These are phyloP conservation scores for Yponomeuta evonymella DNA, from an alignment of 2,888 invertebrate species.

Conservation along the genomic window DNA sequence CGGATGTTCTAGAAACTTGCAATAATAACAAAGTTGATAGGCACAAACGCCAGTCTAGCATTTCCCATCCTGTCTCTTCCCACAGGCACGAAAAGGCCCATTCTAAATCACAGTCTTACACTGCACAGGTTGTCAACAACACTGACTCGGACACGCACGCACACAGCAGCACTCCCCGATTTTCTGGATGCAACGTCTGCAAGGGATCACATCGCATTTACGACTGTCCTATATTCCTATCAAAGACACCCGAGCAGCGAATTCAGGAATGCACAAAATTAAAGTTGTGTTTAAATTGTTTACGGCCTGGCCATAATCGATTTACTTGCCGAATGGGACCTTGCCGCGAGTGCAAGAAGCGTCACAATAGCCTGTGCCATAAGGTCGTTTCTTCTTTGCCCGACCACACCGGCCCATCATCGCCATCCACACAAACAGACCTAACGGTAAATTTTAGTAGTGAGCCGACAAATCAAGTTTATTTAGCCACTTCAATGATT, in stretches of 20 bases:
- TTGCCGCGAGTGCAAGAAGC: background rate
- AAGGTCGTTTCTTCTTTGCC: background rate
- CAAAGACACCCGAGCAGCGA: background rate
- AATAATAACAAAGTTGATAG: background rate
- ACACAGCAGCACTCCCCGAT: background rate
- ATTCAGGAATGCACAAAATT: background rate
- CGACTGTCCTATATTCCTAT: too few species aligned
- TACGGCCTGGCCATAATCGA: background rate
- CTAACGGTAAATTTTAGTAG: too few species aligned
- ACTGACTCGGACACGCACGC: background rate
- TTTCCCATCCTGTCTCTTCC: background rate
- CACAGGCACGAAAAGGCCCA: background rate
- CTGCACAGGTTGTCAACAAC: background rate
- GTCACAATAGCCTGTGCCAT: slow-evolving; percentile 7
- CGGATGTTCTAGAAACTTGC: background rate
- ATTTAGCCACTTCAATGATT: too few species aligned
- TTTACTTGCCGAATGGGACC: background rate
- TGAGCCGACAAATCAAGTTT: too few species aligned
- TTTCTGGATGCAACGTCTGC: slow-evolving; percentile 1
- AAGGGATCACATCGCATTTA: background rate
- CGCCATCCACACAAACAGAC: too few species aligned
- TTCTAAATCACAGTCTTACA: background rate
- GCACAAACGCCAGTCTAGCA: background rate
- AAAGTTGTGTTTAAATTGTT: slow-evolving; percentile 1
- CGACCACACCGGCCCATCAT: too few species aligned